Percentiles rank a stretch among this genome's conserved stretches.
These are phyloP conservation scores for Malthinus flaveolus DNA, from an alignment of 2,888 invertebrate genomes.

Conservation along the genomic window DNA sequence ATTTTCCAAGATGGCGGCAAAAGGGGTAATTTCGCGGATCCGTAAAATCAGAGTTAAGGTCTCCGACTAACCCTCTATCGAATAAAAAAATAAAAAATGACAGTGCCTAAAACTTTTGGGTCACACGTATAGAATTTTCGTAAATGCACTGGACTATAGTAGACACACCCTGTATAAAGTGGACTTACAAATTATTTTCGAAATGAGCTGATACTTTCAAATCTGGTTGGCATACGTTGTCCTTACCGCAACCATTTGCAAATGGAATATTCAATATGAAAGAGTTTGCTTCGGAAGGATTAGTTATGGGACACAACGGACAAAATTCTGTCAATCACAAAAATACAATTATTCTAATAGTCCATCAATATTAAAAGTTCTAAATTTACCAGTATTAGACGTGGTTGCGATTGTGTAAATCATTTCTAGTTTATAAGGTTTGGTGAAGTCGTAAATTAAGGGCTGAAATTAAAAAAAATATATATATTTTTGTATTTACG, in stretches of 20 bases:
- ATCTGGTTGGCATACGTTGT: slow-evolving; percentile 59
- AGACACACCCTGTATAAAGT: no score
- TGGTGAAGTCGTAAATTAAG: slow-evolving; percentile 21
- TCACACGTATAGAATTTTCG: no score
- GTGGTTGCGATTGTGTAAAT: slow-evolving; percentile 12
- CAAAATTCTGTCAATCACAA: slow-evolving; percentile 27
- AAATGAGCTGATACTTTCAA: slow-evolving; percentile 52
- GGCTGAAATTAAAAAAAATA: slow-evolving; percentile 8
- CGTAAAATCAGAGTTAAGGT: no score
- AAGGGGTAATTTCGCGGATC: no score
- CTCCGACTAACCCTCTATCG: no score
- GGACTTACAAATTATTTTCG: slow-evolving; percentile 40
- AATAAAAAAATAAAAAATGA: no score
- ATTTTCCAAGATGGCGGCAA: no score
- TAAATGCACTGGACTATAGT: no score
- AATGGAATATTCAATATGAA: slow-evolving; percentile 38
- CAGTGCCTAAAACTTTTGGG: no score
- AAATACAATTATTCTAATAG: neutral
- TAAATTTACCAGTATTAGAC: slow-evolving; percentile 16
- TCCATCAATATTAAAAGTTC: neutral
- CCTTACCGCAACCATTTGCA: slow-evolving; percentile 60
- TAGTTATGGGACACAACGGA: slow-evolving; percentile 32
- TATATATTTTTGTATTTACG: neutral
- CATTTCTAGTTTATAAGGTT: slow-evolving; percentile 24
- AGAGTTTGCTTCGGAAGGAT: slow-evolving; percentile 26